Base-by-base conservation (phyloP, 2,113 vertebrate genomes). In the Petaurus breviceps region DNA sequence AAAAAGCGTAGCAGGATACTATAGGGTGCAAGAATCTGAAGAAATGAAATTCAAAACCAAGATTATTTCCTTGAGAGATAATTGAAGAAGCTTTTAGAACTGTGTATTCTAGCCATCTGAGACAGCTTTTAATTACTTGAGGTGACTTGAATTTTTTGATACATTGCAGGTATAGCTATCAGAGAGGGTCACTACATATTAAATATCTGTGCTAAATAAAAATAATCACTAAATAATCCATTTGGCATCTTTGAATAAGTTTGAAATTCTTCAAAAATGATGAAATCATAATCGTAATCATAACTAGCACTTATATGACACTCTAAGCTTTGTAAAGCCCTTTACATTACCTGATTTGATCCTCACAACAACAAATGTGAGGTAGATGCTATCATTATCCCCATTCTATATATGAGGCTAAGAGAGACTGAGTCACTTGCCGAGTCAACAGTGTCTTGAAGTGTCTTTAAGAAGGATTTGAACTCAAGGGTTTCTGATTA, bases 81-180 rank as follows among this genome's bases (percentile, higher is more conserved):
- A 96, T 93, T 96, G 90, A 94, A 97, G 93, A 95, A 92, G 90
- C 95, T 97, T 98, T 98, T 95, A 94, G 94, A 95, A 98, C 93
- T 95, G 92, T 89, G 53, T n/a, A 95, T 50, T 92, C 93, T 95
- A 90, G 28, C 12, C 46, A 16, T 26, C 31, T 93, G n/a, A 93
- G 47, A 89, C 10, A 0, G n/a, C 52, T 93, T 92, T 53, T 90
- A 94, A 89, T 95, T n/a, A 84, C 37, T 51, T 2, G 51, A 51
- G 16, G 25, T 46, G 23, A 92, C 26, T 4, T 3, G 43, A 47
- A 31, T 14, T 24, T n/a, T 89, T 92, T 68, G 89, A 51, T 28
- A 51, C 28, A 46, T 4, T 24, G n/a, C 90, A 92, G 1, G 24
- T 47, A n/a, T 16, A 89, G 19, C 7, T 92, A 51, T 77, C 28